Base-by-base conservation (phyloP, 1,140 invertebrate species). In the Orussus abietinus region DNA sequence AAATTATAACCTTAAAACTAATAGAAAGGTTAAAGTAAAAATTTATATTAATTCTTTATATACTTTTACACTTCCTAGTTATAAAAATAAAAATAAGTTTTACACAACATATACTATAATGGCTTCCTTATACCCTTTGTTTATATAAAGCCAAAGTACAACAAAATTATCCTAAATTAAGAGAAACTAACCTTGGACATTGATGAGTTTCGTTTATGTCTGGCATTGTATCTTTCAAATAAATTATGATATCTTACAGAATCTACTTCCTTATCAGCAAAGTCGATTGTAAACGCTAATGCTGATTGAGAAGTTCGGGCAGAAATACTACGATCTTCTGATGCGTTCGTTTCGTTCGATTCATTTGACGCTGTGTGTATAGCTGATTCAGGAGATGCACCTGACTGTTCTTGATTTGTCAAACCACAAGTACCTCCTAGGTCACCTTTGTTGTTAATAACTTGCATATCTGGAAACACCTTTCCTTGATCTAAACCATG, bases 151-250 rank as follows among this genome's bases (percentile, higher is more conserved):
- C 9, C 6, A 21, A 37, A 37, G 20, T 38, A 15, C 5, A 17
- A 10, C 4, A 33, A 4, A 33, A 17, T 4, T n/a, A n/a, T n/a
- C 3, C 4, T 15, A 33, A 10, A 17, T 14, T 1, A n/a, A 4
- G 33, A 2, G 4, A 26, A 31, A 12, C 5, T 45, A 80, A n/a
- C 55, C 61, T 80, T 80, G 1, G 83, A 84, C 67, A 83, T 76
- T 2, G 83, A 85, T 35, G 82, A 79, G n/a, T 83, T 82, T 45
- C 82, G 73, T 45, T 77, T 76, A 54, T 86, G 83, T 2, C 81
- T 74, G 17, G 77, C 81, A 55, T 83, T 81, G 21, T 81, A 84
- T 51, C 83, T 82, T 50, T 84, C 82, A 47, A 84, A 78, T 51
- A 86, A 59, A 53, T 78, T 78, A 58, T 83, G 82, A 43, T 77